Conservation (phyloP, 2,797 vertebrate genomes). For the Lagodon rhomboides region DNA sequence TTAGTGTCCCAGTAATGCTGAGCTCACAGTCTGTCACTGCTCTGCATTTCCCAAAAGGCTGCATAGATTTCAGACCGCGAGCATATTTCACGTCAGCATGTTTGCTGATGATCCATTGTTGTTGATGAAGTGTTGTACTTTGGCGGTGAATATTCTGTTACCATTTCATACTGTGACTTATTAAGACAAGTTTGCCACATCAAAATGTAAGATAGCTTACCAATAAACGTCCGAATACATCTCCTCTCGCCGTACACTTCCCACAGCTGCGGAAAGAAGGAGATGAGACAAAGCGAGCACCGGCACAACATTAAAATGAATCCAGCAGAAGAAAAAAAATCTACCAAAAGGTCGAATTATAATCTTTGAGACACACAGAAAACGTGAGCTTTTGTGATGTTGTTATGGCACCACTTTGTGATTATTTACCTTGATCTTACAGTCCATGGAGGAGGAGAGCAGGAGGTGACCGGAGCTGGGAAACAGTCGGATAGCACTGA, state of each 20-base stretch:
- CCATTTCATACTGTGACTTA: not conserved
- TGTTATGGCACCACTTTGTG: not conserved
- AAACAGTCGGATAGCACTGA: conserved; percentile 96
- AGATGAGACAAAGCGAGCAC: not conserved
- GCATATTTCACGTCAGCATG: conserved; percentile 40
- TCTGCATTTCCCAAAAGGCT: conserved; percentile 46
- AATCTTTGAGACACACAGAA: not conserved
- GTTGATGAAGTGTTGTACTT: not conserved
- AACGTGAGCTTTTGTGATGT: not conserved
- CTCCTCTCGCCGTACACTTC: conserved; percentile 96
- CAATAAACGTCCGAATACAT: conserved; percentile 96
- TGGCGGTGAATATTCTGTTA: not conserved
- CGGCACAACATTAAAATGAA: not conserved
- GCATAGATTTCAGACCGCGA: conserved; percentile 9
- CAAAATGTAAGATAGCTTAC: conserved; percentile 81
- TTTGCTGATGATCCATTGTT: conserved; percentile 52
- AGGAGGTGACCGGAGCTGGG: conserved; percentile 94
- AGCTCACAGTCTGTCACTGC: conserved; percentile 52
- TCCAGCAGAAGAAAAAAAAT: not conserved
- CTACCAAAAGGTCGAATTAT: no score
- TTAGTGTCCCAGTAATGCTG: conserved; percentile 52
- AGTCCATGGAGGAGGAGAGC: conserved; percentile 97
- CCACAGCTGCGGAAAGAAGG: conserved; percentile 88
- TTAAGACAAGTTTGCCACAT: not conserved
- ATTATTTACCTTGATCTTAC: conserved; percentile 95